phyloP scores from a whole-genome alignment of 2,113 vertebrate species.

The Quiscalus mexicanus region DNA sequence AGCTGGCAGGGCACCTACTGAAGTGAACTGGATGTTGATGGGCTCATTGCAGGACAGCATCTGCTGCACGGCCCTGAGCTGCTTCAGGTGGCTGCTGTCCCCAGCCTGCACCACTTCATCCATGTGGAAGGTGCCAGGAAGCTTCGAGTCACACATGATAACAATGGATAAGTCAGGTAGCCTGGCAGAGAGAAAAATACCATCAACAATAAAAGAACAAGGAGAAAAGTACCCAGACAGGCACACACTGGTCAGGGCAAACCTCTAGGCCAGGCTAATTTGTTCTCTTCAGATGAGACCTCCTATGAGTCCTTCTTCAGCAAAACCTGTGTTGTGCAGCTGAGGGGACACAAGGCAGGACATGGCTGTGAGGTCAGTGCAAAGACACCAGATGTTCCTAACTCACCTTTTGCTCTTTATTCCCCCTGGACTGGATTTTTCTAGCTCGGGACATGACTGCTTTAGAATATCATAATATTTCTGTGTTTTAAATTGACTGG shows the following conservation, averaged over 20 bases:
- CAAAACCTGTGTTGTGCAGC: neutral
- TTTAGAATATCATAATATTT: slow-evolving; percentile 88
- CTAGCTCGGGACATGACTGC: slow-evolving; percentile 88
- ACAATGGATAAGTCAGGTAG: slow-evolving; percentile 86
- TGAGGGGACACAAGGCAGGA: neutral
- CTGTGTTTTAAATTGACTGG: slow-evolving; percentile 86
- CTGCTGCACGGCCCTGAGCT: slow-evolving; percentile 78
- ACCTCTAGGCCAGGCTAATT: neutral
- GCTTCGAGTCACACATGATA: slow-evolving; percentile 80
- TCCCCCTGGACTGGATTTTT: slow-evolving; percentile 77
- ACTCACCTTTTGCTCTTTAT: slow-evolving; percentile 87
- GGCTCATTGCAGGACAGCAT: slow-evolving; percentile 84
- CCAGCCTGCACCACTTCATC: slow-evolving; percentile 86
- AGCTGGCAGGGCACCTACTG: slow-evolving; percentile 75
- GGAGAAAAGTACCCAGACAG: neutral
- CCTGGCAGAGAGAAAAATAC: slow-evolving; percentile 64
- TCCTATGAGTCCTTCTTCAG: neutral
- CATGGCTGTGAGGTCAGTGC: neutral
- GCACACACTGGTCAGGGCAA: accelerated
- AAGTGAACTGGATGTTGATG: slow-evolving; percentile 95
- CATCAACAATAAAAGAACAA: neutral
- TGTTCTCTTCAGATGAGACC: neutral
- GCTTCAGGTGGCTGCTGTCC: slow-evolving; percentile 69
- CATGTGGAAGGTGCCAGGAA: slow-evolving; percentile 83
- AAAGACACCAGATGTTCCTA: neutral